phyloP scores from a whole-genome alignment of 2,113 vertebrate species.

The Brachypodius melanocephalos region DNA sequence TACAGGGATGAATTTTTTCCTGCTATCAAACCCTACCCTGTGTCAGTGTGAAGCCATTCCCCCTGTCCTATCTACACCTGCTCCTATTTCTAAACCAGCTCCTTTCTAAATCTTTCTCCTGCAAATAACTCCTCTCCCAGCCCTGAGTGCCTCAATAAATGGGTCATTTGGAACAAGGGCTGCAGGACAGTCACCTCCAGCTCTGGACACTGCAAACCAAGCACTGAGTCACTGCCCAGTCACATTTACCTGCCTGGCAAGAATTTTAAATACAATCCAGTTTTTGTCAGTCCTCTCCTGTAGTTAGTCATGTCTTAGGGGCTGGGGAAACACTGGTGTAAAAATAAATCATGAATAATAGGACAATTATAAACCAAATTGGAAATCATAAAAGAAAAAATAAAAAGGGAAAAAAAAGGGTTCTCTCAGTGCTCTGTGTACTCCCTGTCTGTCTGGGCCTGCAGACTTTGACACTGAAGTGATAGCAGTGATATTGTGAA shows the following conservation, averaged over 20 bases:
- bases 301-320: not conserved
- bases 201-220: not conserved
- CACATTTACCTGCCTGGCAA: not conserved
- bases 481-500: not conserved
- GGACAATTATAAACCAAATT: not conserved
- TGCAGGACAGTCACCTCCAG: not conserved
- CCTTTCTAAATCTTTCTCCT: not conserved
- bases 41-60: not conserved
- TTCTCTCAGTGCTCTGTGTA: not conserved
- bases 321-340: not conserved
- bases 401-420: too few species aligned
- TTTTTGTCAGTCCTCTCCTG: not conserved
- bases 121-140: accelerated
- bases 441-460: not conserved
- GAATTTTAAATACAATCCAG: not conserved
- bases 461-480: not conserved
- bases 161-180: not conserved
- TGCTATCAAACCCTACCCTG: not conserved
- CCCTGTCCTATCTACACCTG: not conserved
- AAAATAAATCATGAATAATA: not conserved
- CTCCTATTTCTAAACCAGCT: accelerated
- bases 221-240: not conserved
- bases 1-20: accelerated
- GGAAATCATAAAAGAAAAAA: not conserved
- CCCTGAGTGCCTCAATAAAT: not conserved